Percentiles rank a stretch among this genome's conserved stretches.
Conservation (phyloP, 2,888 invertebrate genomes). For the Yponomeuta plumbellus region DNA sequence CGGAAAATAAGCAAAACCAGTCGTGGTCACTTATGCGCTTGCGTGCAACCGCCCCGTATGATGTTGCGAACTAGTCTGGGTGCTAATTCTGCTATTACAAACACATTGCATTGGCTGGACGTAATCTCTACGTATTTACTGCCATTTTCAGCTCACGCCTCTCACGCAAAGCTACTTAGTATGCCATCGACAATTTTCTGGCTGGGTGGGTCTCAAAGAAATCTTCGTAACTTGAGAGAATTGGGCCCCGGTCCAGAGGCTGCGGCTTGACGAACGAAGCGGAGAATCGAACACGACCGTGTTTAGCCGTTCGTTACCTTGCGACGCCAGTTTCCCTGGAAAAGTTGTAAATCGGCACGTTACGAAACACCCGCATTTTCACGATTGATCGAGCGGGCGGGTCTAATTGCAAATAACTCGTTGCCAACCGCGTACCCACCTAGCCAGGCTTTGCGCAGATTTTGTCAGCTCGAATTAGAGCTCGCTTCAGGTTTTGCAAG, state of each 20-base stretch:
- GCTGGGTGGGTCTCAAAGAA: slow-evolving; percentile 21
- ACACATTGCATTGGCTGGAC: neutral
- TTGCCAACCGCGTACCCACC: neutral
- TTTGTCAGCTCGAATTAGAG: neutral
- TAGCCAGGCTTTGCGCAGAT: neutral
- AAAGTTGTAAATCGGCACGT: slow-evolving; percentile 36
- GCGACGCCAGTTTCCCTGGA: slow-evolving; percentile 24
- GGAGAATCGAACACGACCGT: slow-evolving; percentile 26
- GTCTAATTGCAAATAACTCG: slow-evolving; percentile 7
- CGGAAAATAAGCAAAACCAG: slow-evolving; percentile 35
- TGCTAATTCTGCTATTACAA: slow-evolving; percentile 15
- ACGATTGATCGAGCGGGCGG: slow-evolving; percentile 3
- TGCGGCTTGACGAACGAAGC: neutral
- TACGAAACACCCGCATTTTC: slow-evolving; percentile 6
- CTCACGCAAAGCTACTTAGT: neutral
- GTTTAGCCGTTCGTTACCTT: too few relatives aligned
- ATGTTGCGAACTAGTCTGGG: slow-evolving; percentile 17
- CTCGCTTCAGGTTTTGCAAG: slow-evolving; percentile 1
- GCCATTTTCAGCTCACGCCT: neutral
- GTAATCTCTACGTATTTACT: neutral
- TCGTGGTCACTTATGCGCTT: slow-evolving; percentile 11
- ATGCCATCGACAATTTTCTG: slow-evolving; percentile 6
- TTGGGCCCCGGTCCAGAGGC: neutral
- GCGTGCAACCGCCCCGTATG: slow-evolving; percentile 15
- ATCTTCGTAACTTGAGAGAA: neutral